Evolutionary conservation across 2,113 vertebrate genomes (phyloP).

Genomic region (Lichenostomus cassidix): DNA sequence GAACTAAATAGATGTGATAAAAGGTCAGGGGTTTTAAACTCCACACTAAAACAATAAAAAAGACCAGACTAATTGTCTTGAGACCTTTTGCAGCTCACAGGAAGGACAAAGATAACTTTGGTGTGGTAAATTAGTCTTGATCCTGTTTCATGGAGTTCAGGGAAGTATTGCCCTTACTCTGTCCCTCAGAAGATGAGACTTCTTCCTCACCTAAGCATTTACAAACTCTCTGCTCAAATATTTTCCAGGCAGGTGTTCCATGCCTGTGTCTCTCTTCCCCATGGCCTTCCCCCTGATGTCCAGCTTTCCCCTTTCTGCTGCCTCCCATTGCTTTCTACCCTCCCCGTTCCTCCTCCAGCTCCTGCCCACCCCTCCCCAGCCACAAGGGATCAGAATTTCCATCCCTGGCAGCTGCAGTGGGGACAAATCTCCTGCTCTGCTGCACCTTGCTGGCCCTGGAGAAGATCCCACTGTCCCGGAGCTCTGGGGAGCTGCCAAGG

Average conservation of each 20-base stretch:
- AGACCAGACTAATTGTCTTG: slow-evolving; percentile 22
- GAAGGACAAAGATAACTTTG: background rate
- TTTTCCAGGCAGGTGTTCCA: background rate
- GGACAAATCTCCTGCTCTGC: background rate
- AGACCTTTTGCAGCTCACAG: background rate
- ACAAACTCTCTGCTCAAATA: background rate
- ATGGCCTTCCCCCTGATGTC: rapidly evolving
- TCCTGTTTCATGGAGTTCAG: background rate
- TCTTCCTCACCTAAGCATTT: background rate
- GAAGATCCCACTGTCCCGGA: background rate
- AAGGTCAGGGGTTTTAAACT: slow-evolving; percentile 43
- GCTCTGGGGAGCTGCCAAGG: background rate
- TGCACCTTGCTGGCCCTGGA: background rate
- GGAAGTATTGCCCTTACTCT: background rate
- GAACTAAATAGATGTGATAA: slow-evolving; percentile 27
- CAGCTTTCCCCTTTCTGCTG: background rate
- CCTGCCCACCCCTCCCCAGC: background rate
- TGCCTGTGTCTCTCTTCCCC: background rate
- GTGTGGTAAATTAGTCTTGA: background rate
- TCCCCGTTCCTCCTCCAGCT: background rate
- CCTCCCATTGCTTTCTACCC: background rate
- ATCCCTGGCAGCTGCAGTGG: rapidly evolving
- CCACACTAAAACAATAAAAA: background rate
- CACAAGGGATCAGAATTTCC: background rate
- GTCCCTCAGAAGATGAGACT: background rate